Conservation (phyloP, 2,113 vertebrate genomes). For the Oreochromis tanganicae region DNA sequence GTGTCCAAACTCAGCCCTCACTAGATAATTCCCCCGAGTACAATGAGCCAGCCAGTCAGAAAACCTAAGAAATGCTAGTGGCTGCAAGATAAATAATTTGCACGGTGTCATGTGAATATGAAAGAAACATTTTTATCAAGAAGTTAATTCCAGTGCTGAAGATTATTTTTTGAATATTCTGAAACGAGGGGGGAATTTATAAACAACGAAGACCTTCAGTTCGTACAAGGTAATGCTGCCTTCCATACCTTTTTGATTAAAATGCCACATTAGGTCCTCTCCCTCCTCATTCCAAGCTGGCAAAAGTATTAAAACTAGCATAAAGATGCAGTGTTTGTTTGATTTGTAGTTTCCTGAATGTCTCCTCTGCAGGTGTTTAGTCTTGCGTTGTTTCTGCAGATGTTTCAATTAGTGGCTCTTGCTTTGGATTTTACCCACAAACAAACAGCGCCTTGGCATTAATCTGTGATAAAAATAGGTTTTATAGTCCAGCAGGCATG, state of each 20-base stretch:
- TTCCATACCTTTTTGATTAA: neutral
- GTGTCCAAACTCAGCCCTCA: neutral
- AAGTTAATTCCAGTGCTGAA: neutral
- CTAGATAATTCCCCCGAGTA: neutral
- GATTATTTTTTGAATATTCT: neutral
- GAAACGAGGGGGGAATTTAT: neutral
- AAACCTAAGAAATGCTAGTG: neutral
- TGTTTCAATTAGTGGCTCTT: conserved; percentile 18
- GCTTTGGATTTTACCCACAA: neutral
- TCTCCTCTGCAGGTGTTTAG: conserved; percentile 8
- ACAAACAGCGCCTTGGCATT: neutral
- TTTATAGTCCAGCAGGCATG: neutral
- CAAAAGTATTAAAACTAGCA: neutral
- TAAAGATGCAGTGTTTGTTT: conserved; percentile 14
- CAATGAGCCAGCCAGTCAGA: neutral
- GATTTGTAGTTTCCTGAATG: conserved; percentile 7
- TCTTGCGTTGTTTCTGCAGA: conserved; percentile 25
- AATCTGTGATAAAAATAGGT: neutral
- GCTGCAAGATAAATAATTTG: neutral
- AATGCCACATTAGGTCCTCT: neutral
- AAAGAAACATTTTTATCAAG: neutral
- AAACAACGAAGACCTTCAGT: neutral
- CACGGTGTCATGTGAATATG: neutral
- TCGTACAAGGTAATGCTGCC: neutral
- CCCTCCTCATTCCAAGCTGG: neutral